These are phyloP conservation scores for Antechinus flavipes DNA, from an alignment of 2,113 vertebrate species.

Conservation along the genomic window DNA sequence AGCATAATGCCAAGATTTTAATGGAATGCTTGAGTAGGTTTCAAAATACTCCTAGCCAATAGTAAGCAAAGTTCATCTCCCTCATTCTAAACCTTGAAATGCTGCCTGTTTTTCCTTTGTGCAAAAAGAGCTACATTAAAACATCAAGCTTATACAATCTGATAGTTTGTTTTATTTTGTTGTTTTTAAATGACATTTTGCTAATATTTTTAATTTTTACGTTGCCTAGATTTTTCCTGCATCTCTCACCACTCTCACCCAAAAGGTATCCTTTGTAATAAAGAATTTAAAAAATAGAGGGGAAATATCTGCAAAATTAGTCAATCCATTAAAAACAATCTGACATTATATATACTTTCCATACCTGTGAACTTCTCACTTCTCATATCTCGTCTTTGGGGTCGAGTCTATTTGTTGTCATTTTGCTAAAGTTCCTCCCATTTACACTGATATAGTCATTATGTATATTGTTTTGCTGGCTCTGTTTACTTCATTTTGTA, in stretches of 20 bases:
- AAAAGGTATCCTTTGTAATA: neutral
- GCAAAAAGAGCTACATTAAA: constrained; percentile 74
- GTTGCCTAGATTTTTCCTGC: neutral
- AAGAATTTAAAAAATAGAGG: neutral
- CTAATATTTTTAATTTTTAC: neutral
- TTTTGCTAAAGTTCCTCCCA: neutral
- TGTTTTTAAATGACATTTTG: neutral
- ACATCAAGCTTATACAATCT: constrained; percentile 77
- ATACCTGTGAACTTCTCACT: neutral
- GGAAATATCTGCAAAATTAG: neutral
- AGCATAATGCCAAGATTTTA: constrained; percentile 84
- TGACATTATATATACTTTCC: neutral
- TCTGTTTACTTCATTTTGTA: neutral
- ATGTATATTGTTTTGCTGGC: neutral
- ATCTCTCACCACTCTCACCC: neutral
- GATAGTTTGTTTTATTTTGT: constrained; percentile 51
- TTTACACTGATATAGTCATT: neutral
- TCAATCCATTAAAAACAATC: neutral
- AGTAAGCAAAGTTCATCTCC: constrained; percentile 79
- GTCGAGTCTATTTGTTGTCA: neutral
- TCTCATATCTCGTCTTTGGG: neutral
- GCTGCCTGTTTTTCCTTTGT: constrained; percentile 72
- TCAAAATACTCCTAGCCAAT: constrained; percentile 80
- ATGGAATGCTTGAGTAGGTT: constrained; percentile 83
- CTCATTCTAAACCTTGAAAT: constrained; percentile 77